These are phyloP conservation scores for Drosophila rubida DNA, from an alignment of 2,888 invertebrate genomes.

Conservation along the genomic window DNA sequence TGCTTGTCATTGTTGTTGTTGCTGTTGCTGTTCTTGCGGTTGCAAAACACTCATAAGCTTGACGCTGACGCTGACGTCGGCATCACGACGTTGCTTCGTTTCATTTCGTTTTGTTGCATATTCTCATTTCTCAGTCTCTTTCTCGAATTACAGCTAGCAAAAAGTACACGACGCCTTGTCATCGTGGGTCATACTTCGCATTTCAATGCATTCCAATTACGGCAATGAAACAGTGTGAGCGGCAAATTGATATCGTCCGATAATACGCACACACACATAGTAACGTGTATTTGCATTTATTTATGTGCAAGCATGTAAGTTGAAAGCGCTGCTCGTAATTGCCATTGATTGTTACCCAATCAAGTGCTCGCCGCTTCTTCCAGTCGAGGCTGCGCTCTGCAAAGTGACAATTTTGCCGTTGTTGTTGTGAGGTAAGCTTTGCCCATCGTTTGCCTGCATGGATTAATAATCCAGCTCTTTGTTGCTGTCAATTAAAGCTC, in stretches of 20 bases:
- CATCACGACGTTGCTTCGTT: neutral
- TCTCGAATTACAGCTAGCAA: slow-evolving; percentile 45
- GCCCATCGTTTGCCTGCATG: neutral
- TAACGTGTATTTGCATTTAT: neutral
- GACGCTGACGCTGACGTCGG: slow-evolving; percentile 6
- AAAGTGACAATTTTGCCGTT: neutral
- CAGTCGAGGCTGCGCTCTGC: neutral
- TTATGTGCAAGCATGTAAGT: neutral
- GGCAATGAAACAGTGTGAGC: slow-evolving; percentile 55
- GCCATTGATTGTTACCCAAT: slow-evolving; percentile 39
- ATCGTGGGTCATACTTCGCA: slow-evolving; percentile 38
- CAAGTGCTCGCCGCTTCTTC: neutral
- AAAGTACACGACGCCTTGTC: slow-evolving; percentile 28
- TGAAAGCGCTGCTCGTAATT: slow-evolving; percentile 10
- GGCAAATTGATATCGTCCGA: slow-evolving; percentile 53
- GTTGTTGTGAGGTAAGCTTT: neutral
- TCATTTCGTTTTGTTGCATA: slow-evolving; percentile 34
- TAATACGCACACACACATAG: slow-evolving; percentile 19
- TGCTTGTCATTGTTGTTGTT: slow-evolving; percentile 22
- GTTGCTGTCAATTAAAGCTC: neutral
- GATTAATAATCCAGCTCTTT: neutral
- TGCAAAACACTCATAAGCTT: slow-evolving; percentile 62
- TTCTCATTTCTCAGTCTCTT: slow-evolving; percentile 32
- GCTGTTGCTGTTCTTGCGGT: slow-evolving; percentile 49
- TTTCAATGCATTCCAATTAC: slow-evolving; percentile 62